phyloP scores from a whole-genome alignment of 2,797 vertebrate species.

The Myotis pilosus region DNA sequence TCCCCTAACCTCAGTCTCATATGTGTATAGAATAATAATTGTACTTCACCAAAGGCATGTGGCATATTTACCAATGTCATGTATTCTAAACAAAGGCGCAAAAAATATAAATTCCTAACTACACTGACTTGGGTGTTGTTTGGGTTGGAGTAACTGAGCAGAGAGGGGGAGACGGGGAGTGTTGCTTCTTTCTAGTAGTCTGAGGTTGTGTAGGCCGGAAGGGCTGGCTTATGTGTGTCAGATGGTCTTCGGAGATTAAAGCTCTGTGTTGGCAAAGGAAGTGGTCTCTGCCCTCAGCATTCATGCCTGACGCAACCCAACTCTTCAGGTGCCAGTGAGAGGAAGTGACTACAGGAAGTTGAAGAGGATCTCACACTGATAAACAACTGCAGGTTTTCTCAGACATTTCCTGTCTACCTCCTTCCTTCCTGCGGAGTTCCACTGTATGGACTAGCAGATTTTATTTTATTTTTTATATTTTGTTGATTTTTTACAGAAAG shows the following conservation, averaged over 20 bases:
- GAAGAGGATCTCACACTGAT: background rate
- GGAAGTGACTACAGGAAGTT: slow-evolving; percentile 60
- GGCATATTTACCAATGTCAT: slow-evolving; percentile 61
- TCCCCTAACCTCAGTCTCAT: slow-evolving; percentile 56
- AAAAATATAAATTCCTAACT: slow-evolving; percentile 74
- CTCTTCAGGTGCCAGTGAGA: slow-evolving; percentile 37
- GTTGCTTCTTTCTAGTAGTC: background rate
- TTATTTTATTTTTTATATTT: background rate
- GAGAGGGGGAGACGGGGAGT: rapidly evolving
- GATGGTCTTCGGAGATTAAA: background rate
- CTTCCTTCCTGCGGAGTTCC: background rate
- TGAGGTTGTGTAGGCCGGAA: background rate
- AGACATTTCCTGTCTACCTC: background rate
- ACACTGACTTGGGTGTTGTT: slow-evolving; percentile 44
- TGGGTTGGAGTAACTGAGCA: background rate
- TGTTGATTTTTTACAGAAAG: too few species aligned
- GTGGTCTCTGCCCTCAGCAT: background rate
- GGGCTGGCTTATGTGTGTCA: background rate
- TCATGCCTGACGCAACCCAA: background rate
- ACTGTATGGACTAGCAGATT: background rate
- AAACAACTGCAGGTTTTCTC: background rate
- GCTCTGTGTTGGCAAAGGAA: slow-evolving; percentile 55
- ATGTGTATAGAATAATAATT: slow-evolving; percentile 58
- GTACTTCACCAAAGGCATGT: slow-evolving; percentile 75
- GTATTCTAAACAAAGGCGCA: slow-evolving; percentile 67